A percentile compares a stretch with the other conserved stretches of the same genome.
These are phyloP conservation scores for Hippocampus barbouri DNA, from an alignment of 2,113 vertebrate species.

Conservation along the genomic window DNA sequence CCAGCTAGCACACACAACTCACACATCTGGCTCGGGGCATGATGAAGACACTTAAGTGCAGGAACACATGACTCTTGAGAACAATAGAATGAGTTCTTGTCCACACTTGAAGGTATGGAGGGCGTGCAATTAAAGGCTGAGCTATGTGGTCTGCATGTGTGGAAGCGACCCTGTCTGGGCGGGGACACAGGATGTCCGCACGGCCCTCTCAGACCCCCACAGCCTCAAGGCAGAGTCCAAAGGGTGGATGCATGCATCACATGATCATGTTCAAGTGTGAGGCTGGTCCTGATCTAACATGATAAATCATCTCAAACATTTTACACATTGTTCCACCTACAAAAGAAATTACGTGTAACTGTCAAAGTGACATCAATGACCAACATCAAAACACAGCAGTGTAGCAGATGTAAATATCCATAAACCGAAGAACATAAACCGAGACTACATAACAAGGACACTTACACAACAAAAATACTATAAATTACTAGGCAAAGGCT, in stretches of 20 bases:
- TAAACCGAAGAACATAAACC: background rate
- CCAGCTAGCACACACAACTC: slow-evolving; percentile 6
- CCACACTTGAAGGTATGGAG: slow-evolving; percentile 40
- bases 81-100: slow-evolving; percentile 61
- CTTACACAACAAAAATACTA: no score
- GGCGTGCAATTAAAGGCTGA: slow-evolving; percentile 39
- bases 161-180: slow-evolving; percentile 56
- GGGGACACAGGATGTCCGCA: slow-evolving; percentile 52
- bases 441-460: no score
- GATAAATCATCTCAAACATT: background rate
- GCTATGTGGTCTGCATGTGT: slow-evolving; percentile 41
- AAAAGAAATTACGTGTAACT: no score
- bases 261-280: slow-evolving; percentile 23
- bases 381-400: background rate
- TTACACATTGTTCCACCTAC: background rate
- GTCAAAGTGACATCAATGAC: no score
- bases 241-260: slow-evolving; percentile 19
- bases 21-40: slow-evolving; percentile 38
- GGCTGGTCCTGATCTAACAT: slow-evolving; percentile 5
- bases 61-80: slow-evolving; percentile 56
- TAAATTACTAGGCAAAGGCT: no score
- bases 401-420: background rate
- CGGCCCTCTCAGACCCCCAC: slow-evolving; percentile 7
- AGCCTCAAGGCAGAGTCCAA: slow-evolving; percentile 19
- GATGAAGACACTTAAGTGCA: slow-evolving; percentile 24